These are phyloP conservation scores for Diploscapter pachys DNA, from an alignment of 1,140 invertebrate genomes.

Conservation along the genomic window DNA sequence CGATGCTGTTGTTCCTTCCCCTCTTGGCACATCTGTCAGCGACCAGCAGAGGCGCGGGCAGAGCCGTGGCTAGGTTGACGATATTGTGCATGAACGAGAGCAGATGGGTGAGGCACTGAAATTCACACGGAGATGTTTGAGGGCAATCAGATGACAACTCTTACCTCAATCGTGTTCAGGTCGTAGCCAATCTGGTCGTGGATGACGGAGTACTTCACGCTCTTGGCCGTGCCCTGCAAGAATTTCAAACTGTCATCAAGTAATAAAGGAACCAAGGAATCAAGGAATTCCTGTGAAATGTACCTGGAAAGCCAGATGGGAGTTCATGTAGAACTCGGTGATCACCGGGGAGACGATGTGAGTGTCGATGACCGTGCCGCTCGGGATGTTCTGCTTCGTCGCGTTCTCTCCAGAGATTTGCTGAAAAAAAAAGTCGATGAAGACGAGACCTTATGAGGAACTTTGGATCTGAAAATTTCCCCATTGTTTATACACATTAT, in stretches of 20 bases:
- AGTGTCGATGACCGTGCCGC: slow-evolving; percentile 33
- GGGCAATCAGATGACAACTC: too few species aligned
- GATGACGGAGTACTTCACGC: slow-evolving; percentile 28
- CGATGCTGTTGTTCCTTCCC: slow-evolving; percentile 36
- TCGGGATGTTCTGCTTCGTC: slow-evolving; percentile 28
- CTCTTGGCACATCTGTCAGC: slow-evolving; percentile 37
- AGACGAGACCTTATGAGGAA: too few species aligned
- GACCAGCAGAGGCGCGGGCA: slow-evolving; percentile 38
- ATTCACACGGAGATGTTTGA: not conserved
- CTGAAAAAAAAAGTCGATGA: not conserved
- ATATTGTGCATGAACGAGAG: slow-evolving; percentile 39
- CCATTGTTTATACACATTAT: too few species aligned
- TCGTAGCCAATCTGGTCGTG: slow-evolving; percentile 7
- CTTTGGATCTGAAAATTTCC: too few species aligned
- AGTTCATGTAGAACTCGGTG: slow-evolving; percentile 32
- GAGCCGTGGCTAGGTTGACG: slow-evolving; percentile 32
- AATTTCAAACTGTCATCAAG: not conserved
- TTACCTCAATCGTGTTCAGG: too few species aligned
- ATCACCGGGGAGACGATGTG: slow-evolving; percentile 10
- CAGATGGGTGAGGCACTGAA: slow-evolving; percentile 20
- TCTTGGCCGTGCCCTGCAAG: slow-evolving; percentile 25
- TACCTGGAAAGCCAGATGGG: slow-evolving; percentile 27
- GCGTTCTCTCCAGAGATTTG: slow-evolving; percentile 14
- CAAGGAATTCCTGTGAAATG: not conserved
- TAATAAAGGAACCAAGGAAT: not conserved